phyloP scores from a whole-genome alignment of 1,140 invertebrate species.

The Acromyrmex charruanus region DNA sequence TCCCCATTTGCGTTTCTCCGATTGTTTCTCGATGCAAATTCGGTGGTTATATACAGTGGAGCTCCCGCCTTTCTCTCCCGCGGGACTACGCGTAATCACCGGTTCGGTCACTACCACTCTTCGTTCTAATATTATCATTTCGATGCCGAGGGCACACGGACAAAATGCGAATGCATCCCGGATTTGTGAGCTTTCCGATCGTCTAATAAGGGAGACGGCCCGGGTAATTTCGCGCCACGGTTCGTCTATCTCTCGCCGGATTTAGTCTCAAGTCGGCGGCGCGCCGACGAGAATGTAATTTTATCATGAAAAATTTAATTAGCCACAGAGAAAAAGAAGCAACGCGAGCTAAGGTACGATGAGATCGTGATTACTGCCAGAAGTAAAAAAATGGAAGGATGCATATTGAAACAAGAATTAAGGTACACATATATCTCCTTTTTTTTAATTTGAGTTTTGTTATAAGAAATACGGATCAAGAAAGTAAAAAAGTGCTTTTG shows the following conservation, averaged over 20 bases:
- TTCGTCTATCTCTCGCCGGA: neutral
- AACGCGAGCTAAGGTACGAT: neutral
- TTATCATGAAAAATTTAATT: constrained; percentile 35
- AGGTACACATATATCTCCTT: neutral
- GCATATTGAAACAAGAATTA: neutral
- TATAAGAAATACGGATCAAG: neutral
- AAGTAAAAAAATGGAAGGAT: neutral
- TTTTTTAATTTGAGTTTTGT: neutral
- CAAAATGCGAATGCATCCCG: constrained; percentile 23
- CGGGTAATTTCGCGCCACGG: constrained; percentile 28
- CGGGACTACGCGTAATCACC: constrained; percentile 61
- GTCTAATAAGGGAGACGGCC: constrained; percentile 38
- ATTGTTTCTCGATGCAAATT: constrained; percentile 76
- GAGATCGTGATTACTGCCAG: constrained; percentile 3
- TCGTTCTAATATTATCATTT: constrained; percentile 60
- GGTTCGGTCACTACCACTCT: constrained; percentile 5
- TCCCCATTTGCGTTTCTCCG: constrained; percentile 25
- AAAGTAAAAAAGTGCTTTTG: neutral
- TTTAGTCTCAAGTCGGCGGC: neutral
- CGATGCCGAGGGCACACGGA: neutral
- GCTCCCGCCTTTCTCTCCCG: constrained; percentile 37
- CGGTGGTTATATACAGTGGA: constrained; percentile 48
- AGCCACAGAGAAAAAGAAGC: neutral
- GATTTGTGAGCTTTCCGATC: constrained; percentile 37
- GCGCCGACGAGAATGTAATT: neutral